Percentiles rank a stretch among this genome's conserved stretches.
phyloP scores from a whole-genome alignment of 1,140 invertebrate genomes.

The Zaprionus taronus region DNA sequence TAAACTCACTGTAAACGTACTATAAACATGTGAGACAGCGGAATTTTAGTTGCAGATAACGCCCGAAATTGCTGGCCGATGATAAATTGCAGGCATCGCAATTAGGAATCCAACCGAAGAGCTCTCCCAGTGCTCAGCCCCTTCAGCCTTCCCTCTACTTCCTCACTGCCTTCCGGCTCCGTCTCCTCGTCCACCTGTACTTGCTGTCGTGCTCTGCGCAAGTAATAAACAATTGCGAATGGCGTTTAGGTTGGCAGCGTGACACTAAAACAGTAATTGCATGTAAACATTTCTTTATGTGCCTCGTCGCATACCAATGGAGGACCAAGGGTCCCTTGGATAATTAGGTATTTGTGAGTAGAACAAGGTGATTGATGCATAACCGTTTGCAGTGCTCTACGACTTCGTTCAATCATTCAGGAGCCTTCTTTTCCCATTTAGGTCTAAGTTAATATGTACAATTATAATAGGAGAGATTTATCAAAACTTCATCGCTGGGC shows the following conservation, averaged over 20 bases:
- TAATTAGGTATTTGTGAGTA: constrained; percentile 29
- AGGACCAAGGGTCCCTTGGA: neutral
- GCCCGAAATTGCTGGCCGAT: constrained; percentile 57
- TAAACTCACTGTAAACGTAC: constrained; percentile 21
- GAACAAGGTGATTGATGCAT: constrained; percentile 3
- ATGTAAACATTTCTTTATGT: constrained; percentile 72
- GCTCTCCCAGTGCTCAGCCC: neutral
- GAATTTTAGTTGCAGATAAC: constrained; percentile 57
- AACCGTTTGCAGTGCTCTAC: neutral
- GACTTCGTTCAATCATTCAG: neutral
- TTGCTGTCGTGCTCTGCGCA: constrained; percentile 20
- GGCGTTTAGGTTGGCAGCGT: constrained; percentile 69
- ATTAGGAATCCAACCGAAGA: constrained; percentile 64
- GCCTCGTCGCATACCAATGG: constrained; percentile 8
- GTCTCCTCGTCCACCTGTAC: neutral
- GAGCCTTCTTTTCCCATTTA: too few species aligned
- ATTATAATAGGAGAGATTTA: too few species aligned
- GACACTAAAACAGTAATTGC: constrained; percentile 77
- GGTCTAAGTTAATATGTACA: too few species aligned
- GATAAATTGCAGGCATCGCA: constrained; percentile 72
- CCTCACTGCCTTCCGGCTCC: neutral
- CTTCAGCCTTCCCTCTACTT: neutral
- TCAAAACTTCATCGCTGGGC: too few species aligned
- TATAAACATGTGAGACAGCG: constrained; percentile 59
- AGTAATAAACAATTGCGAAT: constrained; percentile 74